Evolutionary conservation across 2,113 vertebrate genomes (phyloP).

Genomic region (Gymnarchus niloticus): DNA sequence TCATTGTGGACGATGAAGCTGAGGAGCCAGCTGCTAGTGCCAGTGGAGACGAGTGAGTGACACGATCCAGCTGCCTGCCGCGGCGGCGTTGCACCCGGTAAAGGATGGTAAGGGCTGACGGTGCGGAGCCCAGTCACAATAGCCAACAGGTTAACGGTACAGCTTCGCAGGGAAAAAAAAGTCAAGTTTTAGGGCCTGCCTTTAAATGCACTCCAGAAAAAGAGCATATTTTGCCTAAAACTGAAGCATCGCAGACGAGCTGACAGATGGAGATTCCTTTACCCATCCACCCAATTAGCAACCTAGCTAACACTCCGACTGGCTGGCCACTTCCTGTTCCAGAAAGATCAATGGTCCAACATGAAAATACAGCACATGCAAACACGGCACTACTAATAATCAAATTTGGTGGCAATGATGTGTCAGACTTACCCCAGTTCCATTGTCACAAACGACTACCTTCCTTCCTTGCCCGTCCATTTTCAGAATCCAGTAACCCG

Average conservation of each 20-base stretch:
- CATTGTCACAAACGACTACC: slow-evolving; percentile 86
- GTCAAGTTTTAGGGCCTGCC: neutral
- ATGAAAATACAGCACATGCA: neutral
- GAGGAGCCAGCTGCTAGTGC: neutral
- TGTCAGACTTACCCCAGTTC: slow-evolving; percentile 73
- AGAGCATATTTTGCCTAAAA: neutral
- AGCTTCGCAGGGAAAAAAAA: neutral
- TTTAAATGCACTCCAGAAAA: neutral
- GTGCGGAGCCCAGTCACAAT: slow-evolving; percentile 3
- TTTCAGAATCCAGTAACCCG: slow-evolving; percentile 39
- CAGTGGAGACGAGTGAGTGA: neutral
- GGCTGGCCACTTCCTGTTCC: slow-evolving; percentile 44
- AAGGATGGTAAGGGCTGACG: neutral
- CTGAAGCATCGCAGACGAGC: slow-evolving; percentile 22
- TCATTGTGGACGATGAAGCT: neutral
- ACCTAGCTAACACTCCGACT: neutral
- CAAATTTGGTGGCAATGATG: neutral
- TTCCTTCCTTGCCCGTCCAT: slow-evolving; percentile 84
- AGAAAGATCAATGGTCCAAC: neutral
- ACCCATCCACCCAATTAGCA: slow-evolving; percentile 37
- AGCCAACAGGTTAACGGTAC: neutral
- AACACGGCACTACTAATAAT: neutral
- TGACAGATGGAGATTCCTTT: slow-evolving; percentile 44
- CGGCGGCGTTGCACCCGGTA: neutral
- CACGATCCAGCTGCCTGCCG: neutral